Base-by-base conservation (phyloP, 1,140 invertebrate species). In the Galleria mellonella region DNA sequence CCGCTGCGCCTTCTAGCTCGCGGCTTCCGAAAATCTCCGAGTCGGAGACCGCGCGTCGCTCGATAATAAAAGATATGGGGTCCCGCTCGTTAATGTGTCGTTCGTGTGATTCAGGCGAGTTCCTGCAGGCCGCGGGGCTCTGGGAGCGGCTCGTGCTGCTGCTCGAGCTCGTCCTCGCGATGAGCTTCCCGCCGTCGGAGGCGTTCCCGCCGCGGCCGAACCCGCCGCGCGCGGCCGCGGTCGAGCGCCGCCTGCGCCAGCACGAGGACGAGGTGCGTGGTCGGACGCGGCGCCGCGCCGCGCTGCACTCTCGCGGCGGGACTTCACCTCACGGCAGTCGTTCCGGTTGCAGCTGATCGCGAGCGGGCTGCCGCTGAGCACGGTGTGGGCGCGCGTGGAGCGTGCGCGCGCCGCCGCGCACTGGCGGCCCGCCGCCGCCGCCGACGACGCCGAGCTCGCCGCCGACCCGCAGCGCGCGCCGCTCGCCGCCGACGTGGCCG, bases 361-460 rank as follows among this genome's bases (percentile, higher is more conserved):
- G 10, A 68, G 68, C 57, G 74, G 73, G 4, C 49, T 79, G 63
- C 73, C 73, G 47, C 57, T 61, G 42, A 31, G 47, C 49, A 58
- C 55, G 50, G 57, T 72, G 52, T 76, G 73, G 73, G 69, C 62
- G 65, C 69, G 78, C 48, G 69, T 74, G 55, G 66, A 68, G 57
- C 69, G 66, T 0, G 55, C 60, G 42, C 66, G 70, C 38, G 74
- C 51, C 30, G 63, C 55, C 6, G 56, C 50, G 43, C 72, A 69
- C 62, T 76, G 72, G 72, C 59, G 61, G 11, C 38, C 46, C 33
- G 48, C 42, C 27, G 27, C 32, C 28, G 30, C 23, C 28, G 35
- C 42, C 9, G 32, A 40, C 8, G 32, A 30, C 13, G 50, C n/a
- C n/a, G n/a, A n/a, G n/a, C n/a, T 30, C 39, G 43, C 9, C 32